Base-by-base conservation (phyloP, 2,113 vertebrate species). In the Strigops habroptila region DNA sequence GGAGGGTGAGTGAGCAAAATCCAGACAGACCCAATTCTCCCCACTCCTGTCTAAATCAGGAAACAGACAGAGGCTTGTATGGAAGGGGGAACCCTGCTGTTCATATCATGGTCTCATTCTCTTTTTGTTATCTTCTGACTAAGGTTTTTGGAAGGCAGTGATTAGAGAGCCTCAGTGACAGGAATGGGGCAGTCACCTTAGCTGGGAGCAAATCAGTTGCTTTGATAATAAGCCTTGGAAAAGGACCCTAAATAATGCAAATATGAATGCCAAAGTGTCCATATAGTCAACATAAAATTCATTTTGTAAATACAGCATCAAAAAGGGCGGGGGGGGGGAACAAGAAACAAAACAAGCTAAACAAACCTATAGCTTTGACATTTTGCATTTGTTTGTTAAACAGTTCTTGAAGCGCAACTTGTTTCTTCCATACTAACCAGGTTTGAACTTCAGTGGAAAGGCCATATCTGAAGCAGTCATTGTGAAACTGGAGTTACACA, bases 361-460 rank as follows among this genome's bases (percentile, higher is more conserved):
- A 28, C 43, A 86, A 85, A 68, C 15, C 10, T 75, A 21, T 46
- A 67, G 31, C 15, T 85, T 70, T 64, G 44, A 22, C 44, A 64
- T 68, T 88, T 92, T 63, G 44, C 12, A 31, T 84, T 86, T 92
- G 63, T 78, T 86, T 93, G 75, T 90, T 75, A 85, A 90, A 95
- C 28, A 57, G 23, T 30, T 90, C 78, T 92, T 79, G 31, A 94
- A 93, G 17, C 62, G 49, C 1, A 43, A 6, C 31, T 91, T 94
- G 18, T 59, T 44, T 95, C 60, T 93, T 90, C 67, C 6, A 14
- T 75, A 41, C 74, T 55, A 55, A 46, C 35, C 64, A 62, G 53
- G 63, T 90, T 94, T 86, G 65, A 82, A 57, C 49, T 76, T 77
- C 63, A 86, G 63, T 88, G 92, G 83, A 84, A 83, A 96, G 74